Conservation (phyloP, 2,797 vertebrate species). For the Aratinga solstitialis region DNA sequence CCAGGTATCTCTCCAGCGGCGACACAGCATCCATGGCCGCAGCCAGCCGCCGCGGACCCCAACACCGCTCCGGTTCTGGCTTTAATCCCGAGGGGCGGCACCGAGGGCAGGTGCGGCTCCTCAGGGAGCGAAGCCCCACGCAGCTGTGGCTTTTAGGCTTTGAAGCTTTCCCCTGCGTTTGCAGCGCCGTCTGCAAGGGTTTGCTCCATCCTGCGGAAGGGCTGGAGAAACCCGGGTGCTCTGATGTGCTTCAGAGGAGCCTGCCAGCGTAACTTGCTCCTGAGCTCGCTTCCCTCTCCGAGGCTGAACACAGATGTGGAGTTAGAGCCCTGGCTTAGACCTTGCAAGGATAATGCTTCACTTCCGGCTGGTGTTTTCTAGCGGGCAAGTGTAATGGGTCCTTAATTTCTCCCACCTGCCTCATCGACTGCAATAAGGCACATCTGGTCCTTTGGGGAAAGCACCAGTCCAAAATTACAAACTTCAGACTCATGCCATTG, state of each 20-base stretch:
- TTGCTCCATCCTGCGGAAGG: accelerated
- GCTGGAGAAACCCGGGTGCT: accelerated
- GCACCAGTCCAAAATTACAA: not conserved
- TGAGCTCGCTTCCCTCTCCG: accelerated
- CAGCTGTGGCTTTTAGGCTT: not conserved
- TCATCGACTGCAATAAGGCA: not conserved
- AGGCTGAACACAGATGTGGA: accelerated
- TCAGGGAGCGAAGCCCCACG: accelerated
- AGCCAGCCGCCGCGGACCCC: accelerated
- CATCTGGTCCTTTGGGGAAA: not conserved
- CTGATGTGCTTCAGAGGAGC: accelerated
- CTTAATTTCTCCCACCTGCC: not conserved
- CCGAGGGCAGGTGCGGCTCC: not conserved
- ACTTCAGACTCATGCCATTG: not conserved
- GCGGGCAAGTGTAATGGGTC: accelerated
- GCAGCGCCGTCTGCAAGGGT: no score
- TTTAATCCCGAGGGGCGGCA: not conserved
- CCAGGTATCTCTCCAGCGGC: constrained; percentile 84
- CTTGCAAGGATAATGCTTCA: not conserved
- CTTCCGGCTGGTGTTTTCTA: not conserved
- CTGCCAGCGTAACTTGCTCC: no score
- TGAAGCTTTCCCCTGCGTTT: accelerated
- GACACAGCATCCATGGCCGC: constrained; percentile 75
- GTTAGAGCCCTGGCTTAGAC: accelerated
- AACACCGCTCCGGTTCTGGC: accelerated